A percentile compares a stretch with the other conserved stretches of the same genome.
These are phyloP conservation scores for Tachina fera DNA, from an alignment of 2,888 invertebrate genomes.

Conservation along the genomic window DNA sequence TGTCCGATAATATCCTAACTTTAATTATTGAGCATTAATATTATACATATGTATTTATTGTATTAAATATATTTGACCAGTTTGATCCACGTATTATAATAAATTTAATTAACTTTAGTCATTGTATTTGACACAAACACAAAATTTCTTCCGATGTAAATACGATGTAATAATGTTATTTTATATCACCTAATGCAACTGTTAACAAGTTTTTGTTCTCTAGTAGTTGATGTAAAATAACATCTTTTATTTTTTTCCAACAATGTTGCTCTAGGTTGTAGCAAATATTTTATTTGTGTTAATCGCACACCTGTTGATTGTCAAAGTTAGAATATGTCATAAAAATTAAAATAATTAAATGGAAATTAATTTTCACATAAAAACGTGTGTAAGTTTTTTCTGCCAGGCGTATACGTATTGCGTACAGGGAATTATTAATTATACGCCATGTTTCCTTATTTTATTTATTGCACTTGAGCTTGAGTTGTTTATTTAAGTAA, in stretches of 20 bases:
- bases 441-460: constrained; percentile 24
- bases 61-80: too few relatives aligned
- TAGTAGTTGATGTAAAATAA: not conserved
- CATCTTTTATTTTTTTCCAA: not conserved
- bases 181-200: too few relatives aligned
- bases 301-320: not conserved
- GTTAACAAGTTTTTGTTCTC: too few relatives aligned
- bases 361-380: not conserved
- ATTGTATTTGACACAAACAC: too few relatives aligned
- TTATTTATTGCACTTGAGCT: not conserved
- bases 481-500: not conserved
- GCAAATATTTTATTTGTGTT: not conserved
- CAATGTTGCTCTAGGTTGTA: not conserved
- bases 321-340: constrained; percentile 31
- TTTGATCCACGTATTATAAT: too few relatives aligned
- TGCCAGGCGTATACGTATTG: constrained; percentile 34
- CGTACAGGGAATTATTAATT: constrained; percentile 23
- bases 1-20: too few relatives aligned
- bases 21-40: too few relatives aligned
- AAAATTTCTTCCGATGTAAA: too few relatives aligned
- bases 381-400: not conserved
- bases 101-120: too few relatives aligned
- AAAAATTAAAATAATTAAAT: not conserved
- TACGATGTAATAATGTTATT: too few relatives aligned
- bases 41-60: too few relatives aligned